Conservation (phyloP, 1,140 invertebrate species). For the Drosophila murphyi region DNA sequence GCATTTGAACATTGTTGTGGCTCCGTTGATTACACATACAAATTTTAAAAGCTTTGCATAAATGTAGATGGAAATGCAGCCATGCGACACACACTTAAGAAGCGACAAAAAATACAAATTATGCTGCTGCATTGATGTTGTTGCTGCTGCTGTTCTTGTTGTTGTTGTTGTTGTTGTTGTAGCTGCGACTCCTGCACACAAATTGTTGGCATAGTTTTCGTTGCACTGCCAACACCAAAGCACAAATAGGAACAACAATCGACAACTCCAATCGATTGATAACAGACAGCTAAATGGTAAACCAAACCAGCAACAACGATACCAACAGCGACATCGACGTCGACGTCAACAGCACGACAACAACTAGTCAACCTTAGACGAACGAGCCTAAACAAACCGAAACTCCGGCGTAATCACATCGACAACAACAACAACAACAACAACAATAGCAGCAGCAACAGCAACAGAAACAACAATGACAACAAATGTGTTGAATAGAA, state of each 20-base stretch:
- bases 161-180: constrained; percentile 25
- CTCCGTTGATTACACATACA: constrained; percentile 68
- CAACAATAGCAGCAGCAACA: constrained; percentile 7
- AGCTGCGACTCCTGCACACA: constrained; percentile 50
- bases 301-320: constrained; percentile 8
- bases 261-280: constrained; percentile 45
- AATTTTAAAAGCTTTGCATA: constrained; percentile 54
- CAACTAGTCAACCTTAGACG: constrained; percentile 56
- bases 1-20: constrained; percentile 43
- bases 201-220: constrained; percentile 55
- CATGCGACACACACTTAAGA: constrained; percentile 61
- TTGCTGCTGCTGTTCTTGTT: constrained; percentile 8
- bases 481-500: constrained; percentile 31
- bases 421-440: constrained; percentile 12
- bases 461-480: constrained; percentile 9
- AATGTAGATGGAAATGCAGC: constrained; percentile 29
- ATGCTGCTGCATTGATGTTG: background rate
- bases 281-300: constrained; percentile 57
- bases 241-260: constrained; percentile 7
- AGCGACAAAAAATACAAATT: constrained; percentile 18
- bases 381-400: constrained; percentile 21
- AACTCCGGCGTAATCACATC: constrained; percentile 21
- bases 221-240: constrained; percentile 19
- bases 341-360: background rate
- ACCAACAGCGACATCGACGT: background rate